Conservation (phyloP, 2,113 vertebrate species). For the Callithrix jacchus region DNA sequence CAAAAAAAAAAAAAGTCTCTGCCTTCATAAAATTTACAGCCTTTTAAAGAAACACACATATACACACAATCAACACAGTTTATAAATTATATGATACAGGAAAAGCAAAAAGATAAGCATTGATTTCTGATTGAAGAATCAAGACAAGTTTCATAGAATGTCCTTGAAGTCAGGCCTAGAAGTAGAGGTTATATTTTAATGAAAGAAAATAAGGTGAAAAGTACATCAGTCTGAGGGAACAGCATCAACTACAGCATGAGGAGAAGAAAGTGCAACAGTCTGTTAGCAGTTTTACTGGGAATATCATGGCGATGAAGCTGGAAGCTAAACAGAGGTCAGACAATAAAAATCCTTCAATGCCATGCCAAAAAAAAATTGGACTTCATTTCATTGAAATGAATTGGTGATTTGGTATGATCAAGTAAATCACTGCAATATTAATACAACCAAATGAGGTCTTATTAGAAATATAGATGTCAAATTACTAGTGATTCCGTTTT, state of each 20-base stretch:
- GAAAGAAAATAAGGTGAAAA: neutral
- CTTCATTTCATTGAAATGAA: constrained; percentile 17
- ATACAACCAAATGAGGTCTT: neutral
- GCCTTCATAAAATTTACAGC: neutral
- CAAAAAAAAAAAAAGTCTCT: neutral
- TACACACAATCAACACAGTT: neutral
- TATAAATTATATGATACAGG: neutral
- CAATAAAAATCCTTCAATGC: neutral
- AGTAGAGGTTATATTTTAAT: neutral
- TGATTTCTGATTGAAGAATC: neutral
- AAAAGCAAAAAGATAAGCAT: neutral
- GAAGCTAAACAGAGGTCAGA: neutral
- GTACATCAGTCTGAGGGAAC: neutral
- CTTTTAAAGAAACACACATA: neutral
- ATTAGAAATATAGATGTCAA: neutral
- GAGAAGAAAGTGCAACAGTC: neutral
- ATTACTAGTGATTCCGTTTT: neutral
- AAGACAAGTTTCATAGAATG: neutral
- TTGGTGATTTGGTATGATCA: neutral
- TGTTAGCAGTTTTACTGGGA: neutral
- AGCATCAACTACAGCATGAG: neutral
- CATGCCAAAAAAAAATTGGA: neutral
- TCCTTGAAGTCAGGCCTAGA: neutral
- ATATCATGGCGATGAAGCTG: neutral
- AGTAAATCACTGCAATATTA: neutral